phyloP scores from a whole-genome alignment of 30 jellyfish, hydroid and myxozoan genomes.

The Cassiopea andromeda region DNA sequence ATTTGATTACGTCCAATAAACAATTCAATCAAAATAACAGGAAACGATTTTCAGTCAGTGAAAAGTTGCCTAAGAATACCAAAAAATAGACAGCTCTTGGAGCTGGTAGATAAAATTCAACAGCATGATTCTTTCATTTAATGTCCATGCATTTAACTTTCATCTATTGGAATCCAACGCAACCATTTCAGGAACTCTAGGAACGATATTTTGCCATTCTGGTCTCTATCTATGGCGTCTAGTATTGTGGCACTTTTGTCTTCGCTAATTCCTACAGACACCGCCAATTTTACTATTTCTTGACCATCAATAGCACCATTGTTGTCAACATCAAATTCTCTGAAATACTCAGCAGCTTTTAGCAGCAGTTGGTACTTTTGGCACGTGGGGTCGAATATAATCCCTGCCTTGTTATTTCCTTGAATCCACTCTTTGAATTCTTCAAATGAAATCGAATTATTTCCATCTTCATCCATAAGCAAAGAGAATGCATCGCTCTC shows the following conservation, averaged over 20 bases:
- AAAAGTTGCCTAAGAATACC: too few species aligned
- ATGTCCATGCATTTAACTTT: neutral
- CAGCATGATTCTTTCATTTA: too few species aligned
- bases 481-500: constrained; percentile 38
- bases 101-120: too few species aligned
- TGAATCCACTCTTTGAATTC: constrained; percentile 63
- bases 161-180: constrained; percentile 78
- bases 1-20: too few species aligned
- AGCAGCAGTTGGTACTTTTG: constrained; percentile 56
- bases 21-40: too few species aligned
- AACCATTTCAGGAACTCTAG: constrained; percentile 85
- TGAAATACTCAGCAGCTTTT: constrained; percentile 84
- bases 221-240: constrained; percentile 73
- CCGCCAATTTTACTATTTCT: constrained; percentile 60
- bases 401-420: constrained; percentile 21
- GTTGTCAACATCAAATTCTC: constrained; percentile 62
- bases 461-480: constrained; percentile 67
- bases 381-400: constrained; percentile 14
- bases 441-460: constrained; percentile 21
- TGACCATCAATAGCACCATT: constrained; percentile 80
- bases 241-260: constrained; percentile 52
- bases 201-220: constrained; percentile 74
- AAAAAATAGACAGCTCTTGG: too few species aligned
- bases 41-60: too few species aligned
- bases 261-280: constrained; percentile 62